Evolutionary conservation across 2,113 vertebrate genomes (phyloP), one percentile per base, ranked within the genome.

Genomic region (Microcebus ravelobensis): DNA sequence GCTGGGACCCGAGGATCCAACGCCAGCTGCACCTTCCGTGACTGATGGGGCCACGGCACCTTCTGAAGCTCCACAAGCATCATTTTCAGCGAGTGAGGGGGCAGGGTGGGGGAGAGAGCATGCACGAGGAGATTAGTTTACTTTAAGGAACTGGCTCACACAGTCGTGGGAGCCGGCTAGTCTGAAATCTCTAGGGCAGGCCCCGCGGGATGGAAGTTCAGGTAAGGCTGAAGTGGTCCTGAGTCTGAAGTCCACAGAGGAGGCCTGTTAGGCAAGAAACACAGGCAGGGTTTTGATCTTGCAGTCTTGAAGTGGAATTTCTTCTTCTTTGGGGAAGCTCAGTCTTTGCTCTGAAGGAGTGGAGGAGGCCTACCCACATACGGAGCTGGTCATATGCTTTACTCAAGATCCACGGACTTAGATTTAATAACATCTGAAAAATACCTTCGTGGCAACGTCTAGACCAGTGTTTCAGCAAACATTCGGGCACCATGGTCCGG

Each of bases 21-120:
- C 1, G 12, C 13, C 55, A 3, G 14, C 68, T 42, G 57, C 45
- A 34, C 81, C 81, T 52, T 42, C 45, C 39, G 13, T 34, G 17
- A 92, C 13, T 34, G 9, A 13, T 8, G 42, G 11, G 18, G 12
- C n/a, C 5, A 0, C 0, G 8, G 11, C 0, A 4, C 18, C 5
- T 52, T 34, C 55, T 29, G 2, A 39, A 84, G 57, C 29, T 31
- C 12, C 0, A 14, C 4, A 9, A 17, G n/a, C 36, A 6, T 34
- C 57, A 17, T 45, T 80, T 55, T 48, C 31, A 34, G 48, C 21
- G 45, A 77, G 31, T 31, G 27, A 74, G 17, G 20, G 13, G 50
- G 31, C 5, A 0, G 18, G 48, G 17, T 0, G 31, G 15, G 45
- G 31, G 29, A 50, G 27, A 80, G n/a, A 55, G 27, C 9, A 63